Evolutionary conservation across 2,797 vertebrate genomes (phyloP).

Genomic region (Enteromius radiatus): DNA sequence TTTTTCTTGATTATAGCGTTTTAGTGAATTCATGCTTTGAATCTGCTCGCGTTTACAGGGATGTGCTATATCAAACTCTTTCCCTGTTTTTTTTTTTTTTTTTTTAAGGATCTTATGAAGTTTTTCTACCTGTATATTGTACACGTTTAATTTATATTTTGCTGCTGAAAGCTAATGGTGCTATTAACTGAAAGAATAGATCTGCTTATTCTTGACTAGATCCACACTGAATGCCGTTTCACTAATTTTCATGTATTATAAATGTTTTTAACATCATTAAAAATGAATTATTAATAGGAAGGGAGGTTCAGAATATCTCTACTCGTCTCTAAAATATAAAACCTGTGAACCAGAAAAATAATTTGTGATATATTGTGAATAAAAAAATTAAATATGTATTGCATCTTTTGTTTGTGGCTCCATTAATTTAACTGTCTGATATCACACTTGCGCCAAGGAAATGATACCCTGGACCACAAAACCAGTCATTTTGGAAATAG

Average conservation of each 20-base stretch:
- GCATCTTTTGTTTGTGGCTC: not conserved
- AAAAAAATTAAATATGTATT: not conserved
- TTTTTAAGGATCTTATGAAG: not conserved
- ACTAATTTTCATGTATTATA: not conserved
- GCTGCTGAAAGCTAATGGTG: conserved; percentile 1
- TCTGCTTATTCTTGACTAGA: not conserved
- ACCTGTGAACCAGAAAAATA: not conserved
- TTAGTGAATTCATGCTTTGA: not conserved
- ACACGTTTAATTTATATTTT: not conserved
- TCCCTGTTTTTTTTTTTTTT: not conserved
- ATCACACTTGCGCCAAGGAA: not conserved
- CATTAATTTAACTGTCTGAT: not conserved
- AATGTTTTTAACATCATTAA: not conserved
- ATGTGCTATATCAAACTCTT: not conserved
- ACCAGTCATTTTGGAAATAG: too few species aligned
- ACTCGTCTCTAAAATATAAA: not conserved
- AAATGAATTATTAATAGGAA: not conserved
- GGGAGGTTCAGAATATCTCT: too few species aligned
- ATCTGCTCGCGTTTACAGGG: not conserved
- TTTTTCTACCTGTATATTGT: conserved; percentile 6
- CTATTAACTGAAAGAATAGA: conserved; percentile 1
- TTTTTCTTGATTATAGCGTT: not conserved
- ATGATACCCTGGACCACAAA: not conserved
- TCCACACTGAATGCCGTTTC: not conserved
- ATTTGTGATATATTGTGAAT: not conserved